Percentiles rank a stretch among this genome's conserved stretches.
These are phyloP conservation scores for Drosophila tripunctata DNA, from an alignment of 2,888 invertebrate species.

Conservation along the genomic window DNA sequence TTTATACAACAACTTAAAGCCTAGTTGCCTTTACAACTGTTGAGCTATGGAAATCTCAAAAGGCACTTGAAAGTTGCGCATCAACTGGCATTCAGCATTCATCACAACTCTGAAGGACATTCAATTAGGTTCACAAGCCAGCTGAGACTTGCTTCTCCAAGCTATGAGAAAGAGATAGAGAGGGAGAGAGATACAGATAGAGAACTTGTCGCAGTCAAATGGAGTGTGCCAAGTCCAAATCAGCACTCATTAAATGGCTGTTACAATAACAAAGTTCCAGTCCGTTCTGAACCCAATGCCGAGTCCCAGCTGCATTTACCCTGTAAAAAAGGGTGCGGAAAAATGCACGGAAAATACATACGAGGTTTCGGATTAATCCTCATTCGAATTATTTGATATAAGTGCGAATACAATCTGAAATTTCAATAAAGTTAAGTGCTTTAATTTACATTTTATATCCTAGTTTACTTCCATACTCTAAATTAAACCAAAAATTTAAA, in stretches of 20 bases:
- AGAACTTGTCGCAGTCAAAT: conserved; percentile 22
- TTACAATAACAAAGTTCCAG: conserved; percentile 7
- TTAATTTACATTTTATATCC: too few relatives aligned
- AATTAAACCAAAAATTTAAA: too few relatives aligned
- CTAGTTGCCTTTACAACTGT: conserved; percentile 10
- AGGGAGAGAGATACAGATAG: neutral
- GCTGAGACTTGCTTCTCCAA: conserved; percentile 1
- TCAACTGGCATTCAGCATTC: conserved; percentile 7
- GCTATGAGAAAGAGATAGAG: neutral
- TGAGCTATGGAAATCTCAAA: conserved; percentile 21
- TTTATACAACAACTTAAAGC: conserved; percentile 19
- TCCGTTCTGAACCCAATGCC: neutral
- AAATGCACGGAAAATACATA: too few relatives aligned
- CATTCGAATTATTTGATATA: too few relatives aligned
- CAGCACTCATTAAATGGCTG: conserved; percentile 46
- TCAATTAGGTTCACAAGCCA: conserved; percentile 17
- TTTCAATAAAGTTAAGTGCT: too few relatives aligned
- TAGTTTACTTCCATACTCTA: too few relatives aligned
- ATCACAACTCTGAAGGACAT: conserved; percentile 18
- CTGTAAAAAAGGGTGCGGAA: neutral
- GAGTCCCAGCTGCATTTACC: conserved; percentile 13
- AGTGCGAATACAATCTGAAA: too few relatives aligned
- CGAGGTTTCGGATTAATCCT: too few relatives aligned
- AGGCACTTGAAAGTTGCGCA: conserved; percentile 17
- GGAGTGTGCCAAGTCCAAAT: conserved; percentile 35